Percentiles rank a stretch among this genome's conserved stretches.
Conservation (phyloP, 1,140 invertebrate species). For the Pogonus chalceus region DNA sequence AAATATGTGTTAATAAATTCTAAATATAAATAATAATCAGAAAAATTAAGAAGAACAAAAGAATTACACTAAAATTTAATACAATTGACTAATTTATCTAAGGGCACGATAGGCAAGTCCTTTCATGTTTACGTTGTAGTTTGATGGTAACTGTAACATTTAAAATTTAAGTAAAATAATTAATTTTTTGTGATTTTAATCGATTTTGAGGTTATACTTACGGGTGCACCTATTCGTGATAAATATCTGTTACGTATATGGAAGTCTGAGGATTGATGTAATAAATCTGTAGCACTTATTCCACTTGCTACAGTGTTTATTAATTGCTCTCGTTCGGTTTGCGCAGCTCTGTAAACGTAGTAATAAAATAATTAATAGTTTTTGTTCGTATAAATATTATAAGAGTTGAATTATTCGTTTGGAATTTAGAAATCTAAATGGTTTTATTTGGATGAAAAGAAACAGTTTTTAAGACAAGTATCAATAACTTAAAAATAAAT, state of each 20-base stretch:
- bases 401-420: too few species aligned
- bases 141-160: slow-evolving; percentile 34
- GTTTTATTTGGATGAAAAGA: too few species aligned
- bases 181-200: slow-evolving; percentile 9
- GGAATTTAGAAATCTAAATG: too few species aligned
- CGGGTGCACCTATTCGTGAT: slow-evolving; percentile 46
- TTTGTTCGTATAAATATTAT: too few species aligned
- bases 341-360: slow-evolving; percentile 34
- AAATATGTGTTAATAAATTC: too few species aligned
- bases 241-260: slow-evolving; percentile 53
- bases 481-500: too few species aligned
- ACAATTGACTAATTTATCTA: slow-evolving; percentile 25
- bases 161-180: slow-evolving; percentile 12
- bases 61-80: slow-evolving; percentile 17
- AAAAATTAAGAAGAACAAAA: too few species aligned
- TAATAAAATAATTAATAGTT: too few species aligned
- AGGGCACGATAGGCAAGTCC: slow-evolving; percentile 31
- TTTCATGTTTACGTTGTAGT: slow-evolving; percentile 26
- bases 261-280: slow-evolving; percentile 49
- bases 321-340: slow-evolving; percentile 44
- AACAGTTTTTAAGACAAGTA: too few species aligned
- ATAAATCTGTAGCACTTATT: slow-evolving; percentile 41
- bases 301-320: slow-evolving; percentile 38
- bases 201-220: slow-evolving; percentile 30
- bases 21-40: too few species aligned